Evolutionary conservation across 2,797 vertebrate species (phyloP).

Genomic region (Cygnus olor): DNA sequence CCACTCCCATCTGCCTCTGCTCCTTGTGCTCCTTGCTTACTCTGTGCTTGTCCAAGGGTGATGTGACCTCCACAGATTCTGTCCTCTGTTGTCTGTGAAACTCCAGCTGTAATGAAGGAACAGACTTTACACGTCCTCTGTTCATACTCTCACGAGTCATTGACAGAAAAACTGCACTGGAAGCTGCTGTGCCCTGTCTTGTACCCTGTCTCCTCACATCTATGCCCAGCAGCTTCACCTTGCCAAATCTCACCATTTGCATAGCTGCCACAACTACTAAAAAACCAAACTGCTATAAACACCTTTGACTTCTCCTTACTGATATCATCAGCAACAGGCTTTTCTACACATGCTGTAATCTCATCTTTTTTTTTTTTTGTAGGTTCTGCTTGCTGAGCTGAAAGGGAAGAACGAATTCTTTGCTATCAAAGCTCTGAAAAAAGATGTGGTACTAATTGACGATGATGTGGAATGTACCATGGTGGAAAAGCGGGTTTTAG

Average conservation of each 20-base stretch:
- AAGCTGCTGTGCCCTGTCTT: background rate
- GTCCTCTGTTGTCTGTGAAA: background rate
- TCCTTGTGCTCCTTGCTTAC: background rate
- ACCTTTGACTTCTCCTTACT: background rate
- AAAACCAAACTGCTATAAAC: background rate
- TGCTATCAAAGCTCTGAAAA: slow-evolving; percentile 95
- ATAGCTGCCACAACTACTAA: no score
- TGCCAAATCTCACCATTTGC: background rate
- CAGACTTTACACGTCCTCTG: background rate
- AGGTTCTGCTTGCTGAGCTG: slow-evolving; percentile 95
- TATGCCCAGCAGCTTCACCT: background rate
- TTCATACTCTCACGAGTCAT: accelerated
- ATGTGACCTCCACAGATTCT: background rate
- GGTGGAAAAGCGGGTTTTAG: slow-evolving; percentile 96
- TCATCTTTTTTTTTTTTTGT: background rate
- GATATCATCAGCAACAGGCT: background rate
- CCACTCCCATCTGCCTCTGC: background rate
- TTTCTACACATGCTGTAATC: accelerated
- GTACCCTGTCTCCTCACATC: background rate
- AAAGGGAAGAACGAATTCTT: slow-evolving; percentile 90
- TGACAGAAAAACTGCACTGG: background rate
- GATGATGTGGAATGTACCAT: slow-evolving; percentile 98
- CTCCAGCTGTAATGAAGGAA: background rate
- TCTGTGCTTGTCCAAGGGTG: background rate
- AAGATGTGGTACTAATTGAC: slow-evolving; percentile 96